phyloP scores from a whole-genome alignment of 64 coral and sea anemone species.

The Pocillopora damicornis region DNA sequence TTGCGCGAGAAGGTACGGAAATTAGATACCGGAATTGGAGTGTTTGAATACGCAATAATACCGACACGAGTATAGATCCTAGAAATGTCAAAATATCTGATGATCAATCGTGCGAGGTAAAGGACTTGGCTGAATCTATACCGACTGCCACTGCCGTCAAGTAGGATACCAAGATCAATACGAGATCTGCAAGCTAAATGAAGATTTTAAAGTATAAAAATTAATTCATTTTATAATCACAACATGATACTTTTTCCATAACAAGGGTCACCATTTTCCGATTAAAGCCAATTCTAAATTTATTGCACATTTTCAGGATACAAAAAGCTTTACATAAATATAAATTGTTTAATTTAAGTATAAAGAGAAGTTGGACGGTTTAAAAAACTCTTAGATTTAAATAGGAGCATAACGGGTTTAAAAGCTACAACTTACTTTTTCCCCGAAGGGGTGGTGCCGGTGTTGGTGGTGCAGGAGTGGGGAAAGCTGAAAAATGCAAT shows the following conservation, averaged over 20 bases:
- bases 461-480: constrained; percentile 4
- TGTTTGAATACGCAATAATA: constrained; percentile 58
- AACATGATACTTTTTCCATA: neutral
- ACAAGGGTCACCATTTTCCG: too few relatives aligned
- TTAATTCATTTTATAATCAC: neutral
- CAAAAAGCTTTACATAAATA: too few relatives aligned
- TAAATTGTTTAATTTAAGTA: too few relatives aligned
- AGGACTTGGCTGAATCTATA: constrained; percentile 77
- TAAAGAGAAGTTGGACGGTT: neutral
- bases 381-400: neutral
- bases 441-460: constrained; percentile 1
- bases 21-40: constrained; percentile 35
- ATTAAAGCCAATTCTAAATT: too few relatives aligned
- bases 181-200: constrained; percentile 59
- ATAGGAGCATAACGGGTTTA: neutral
- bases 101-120: constrained; percentile 54
- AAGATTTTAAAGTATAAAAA: neutral
- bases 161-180: constrained; percentile 76
- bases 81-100: constrained; percentile 73
- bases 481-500: neutral
- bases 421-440: neutral
- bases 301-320: too few relatives aligned
- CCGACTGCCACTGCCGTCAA: constrained; percentile 66
- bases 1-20: constrained; percentile 27
- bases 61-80: constrained; percentile 58